Percentiles rank a stretch among this genome's conserved stretches.
These are phyloP conservation scores for Ardeotis arabs DNA, from an alignment of 2,113 vertebrate genomes.

Conservation along the genomic window DNA sequence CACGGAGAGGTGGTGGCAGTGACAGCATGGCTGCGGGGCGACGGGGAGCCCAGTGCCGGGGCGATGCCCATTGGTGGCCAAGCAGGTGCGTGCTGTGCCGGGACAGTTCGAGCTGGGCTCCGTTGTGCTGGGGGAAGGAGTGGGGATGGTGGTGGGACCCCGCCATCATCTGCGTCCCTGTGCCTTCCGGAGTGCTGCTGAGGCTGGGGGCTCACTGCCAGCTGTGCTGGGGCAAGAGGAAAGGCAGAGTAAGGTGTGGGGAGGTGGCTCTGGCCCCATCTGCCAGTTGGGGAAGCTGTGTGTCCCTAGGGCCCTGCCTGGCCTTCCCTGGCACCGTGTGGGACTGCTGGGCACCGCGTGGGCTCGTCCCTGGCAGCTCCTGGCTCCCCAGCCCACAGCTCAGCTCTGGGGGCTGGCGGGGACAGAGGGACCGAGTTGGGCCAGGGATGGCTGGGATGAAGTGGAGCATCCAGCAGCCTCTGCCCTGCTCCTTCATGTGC, in stretches of 20 bases:
- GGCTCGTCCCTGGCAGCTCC: not conserved
- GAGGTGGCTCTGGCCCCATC: not conserved
- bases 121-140: not conserved
- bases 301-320: not conserved
- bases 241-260: not conserved
- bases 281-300: not conserved
- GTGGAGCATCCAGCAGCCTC: not conserved
- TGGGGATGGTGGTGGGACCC: not conserved
- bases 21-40: not conserved
- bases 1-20: fast-evolving
- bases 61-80: fast-evolving
- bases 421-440: not conserved
- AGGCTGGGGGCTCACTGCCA: fast-evolving
- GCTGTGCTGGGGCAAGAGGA: not conserved
- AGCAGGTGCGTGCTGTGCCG: not conserved
- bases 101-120: fast-evolving
- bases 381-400: not conserved
- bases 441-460: not conserved
- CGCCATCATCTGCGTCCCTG: fast-evolving
- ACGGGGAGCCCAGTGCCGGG: fast-evolving
- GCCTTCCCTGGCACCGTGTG: not conserved
- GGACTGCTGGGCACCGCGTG: fast-evolving
- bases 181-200: not conserved
- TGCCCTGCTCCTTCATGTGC: not conserved
- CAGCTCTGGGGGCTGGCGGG: not conserved